These are phyloP conservation scores for Tholera decimalis DNA, from an alignment of 2,888 invertebrate species.

Conservation along the genomic window DNA sequence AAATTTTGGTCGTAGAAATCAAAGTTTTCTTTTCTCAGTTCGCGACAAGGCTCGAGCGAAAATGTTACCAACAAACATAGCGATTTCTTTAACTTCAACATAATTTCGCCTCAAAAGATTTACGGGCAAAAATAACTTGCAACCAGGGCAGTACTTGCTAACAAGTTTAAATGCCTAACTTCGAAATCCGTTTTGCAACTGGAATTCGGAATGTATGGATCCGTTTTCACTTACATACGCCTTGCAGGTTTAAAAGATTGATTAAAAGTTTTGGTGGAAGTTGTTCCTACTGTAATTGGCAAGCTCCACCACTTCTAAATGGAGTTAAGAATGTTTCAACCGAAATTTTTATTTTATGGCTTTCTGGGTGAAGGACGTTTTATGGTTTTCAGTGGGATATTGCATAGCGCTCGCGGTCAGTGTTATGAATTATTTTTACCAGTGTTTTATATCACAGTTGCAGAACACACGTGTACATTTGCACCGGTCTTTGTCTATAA, in stretches of 20 bases:
- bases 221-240: conserved; percentile 62
- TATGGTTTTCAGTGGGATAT: not conserved
- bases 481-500: too few species aligned
- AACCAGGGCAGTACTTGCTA: conserved; percentile 56
- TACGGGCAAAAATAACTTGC: conserved; percentile 65
- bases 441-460: too few species aligned
- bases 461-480: too few species aligned
- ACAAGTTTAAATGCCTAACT: conserved; percentile 79
- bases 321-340: conserved; percentile 6
- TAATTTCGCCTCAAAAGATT: conserved; percentile 68
- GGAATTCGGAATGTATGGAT: conserved; percentile 55
- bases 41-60: conserved; percentile 35
- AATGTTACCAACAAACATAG: conserved; percentile 60
- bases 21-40: conserved; percentile 54
- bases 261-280: conserved; percentile 59
- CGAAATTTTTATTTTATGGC: not conserved
- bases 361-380: not conserved
- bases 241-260: conserved; percentile 53
- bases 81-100: conserved; percentile 59
- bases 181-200: conserved; percentile 77
- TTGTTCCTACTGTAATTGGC: conserved; percentile 46
- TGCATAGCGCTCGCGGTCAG: not conserved
- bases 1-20: conserved; percentile 61
- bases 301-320: conserved; percentile 20
- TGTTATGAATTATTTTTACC: not conserved